Evolutionary conservation across 2,113 vertebrate genomes (phyloP), one percentile per base, ranked within the genome.

Genomic region (Hipposideros armiger): DNA sequence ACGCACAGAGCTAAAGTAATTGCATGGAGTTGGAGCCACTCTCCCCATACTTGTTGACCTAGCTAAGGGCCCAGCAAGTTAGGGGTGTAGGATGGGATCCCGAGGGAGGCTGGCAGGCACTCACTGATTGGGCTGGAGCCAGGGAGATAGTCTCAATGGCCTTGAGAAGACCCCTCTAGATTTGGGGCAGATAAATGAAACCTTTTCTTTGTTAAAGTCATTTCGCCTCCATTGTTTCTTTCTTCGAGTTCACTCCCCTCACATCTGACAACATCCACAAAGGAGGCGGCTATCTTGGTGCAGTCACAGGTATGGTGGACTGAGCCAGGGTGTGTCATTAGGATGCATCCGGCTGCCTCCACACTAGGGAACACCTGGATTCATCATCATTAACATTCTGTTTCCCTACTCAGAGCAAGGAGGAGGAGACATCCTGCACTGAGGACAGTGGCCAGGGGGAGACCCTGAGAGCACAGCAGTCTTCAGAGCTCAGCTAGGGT

Each of bases 341-440:
- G 70, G 91, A 73, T 95, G 90, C 89, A 88, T 78, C 87, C 78
- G 87, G 67, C 94, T 94, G 50, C 28, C 81, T 96, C 70, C 9
- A n/a, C 15, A 52, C 22, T 28, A 1, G n/a, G 93, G 66, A 81
- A 87, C 94, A 96, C 58, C 66, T 74, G 77, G 80, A 76, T 70
- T 93, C 42, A 52, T 90, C 83, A 30, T 91, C 54, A 90, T 95
- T 87, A 90, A 82, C 87, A 74, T 97, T 92, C 96, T 92, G 76
- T 95, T 90, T 95, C 42, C 76, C 90, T 96, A 32, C 36, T 19
- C 73, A 40, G 56, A 97, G 45, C 60, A 62, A 47, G 47, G 88
- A 94, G 47, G 50, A 30, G 60, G 91, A 95, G 87, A 82, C 52
- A 50, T 45, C 50, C 76, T 42, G 54, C 7, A 2, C 4, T 17